Base-by-base conservation (phyloP, 2,888 invertebrate species). In the Eristalis intricaria region DNA sequence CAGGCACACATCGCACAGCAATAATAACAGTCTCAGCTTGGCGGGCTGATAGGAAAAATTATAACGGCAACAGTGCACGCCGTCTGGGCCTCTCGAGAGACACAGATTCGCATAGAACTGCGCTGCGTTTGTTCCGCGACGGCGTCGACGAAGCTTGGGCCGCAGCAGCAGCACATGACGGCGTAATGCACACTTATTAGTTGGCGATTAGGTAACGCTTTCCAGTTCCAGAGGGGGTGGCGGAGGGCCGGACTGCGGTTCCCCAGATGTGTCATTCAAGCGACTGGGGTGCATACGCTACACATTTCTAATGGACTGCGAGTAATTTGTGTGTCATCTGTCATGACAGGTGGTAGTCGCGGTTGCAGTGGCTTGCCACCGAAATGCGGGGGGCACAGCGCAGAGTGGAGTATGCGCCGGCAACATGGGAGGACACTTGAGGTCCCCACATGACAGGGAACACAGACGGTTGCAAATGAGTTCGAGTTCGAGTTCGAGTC, bases 311-410 rank as follows among this genome's bases (percentile, higher is more conserved):
- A 78, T 83, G 70, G 43, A 43, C 65, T 75, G 70, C 60, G 75
- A 79, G 71, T 83, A 66, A 79, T 86, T 79, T 83, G 10, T 86
- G 56, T 84, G 73, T 81, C 77, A 70, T 74, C 74, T 78, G 74
- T 66, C 22, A 78, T 50, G 50, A 64, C 81, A 80, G 73, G 80
- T 80, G 66, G 56, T 26, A 29, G 8, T 75, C 22, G 15, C 11
- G 50, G n/a, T 11, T 23, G 58, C 22, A 13, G 19, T 74, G 56
- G 65, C 32, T 32, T 32, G 32, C 32, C 2, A 4, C 32, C 32
- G 32, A 7, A 3, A 22, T 23, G 2, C n/a, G 29, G n/a, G 19
- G 43, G 56, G 22, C 35, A 43, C 32, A 32, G 32, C 32, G 32
- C 32, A 32, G 26, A 50, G 19, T 4, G 29, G 43, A 11, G 40